Conservation (phyloP, 2,888 invertebrate species). For the Nebria salina region DNA sequence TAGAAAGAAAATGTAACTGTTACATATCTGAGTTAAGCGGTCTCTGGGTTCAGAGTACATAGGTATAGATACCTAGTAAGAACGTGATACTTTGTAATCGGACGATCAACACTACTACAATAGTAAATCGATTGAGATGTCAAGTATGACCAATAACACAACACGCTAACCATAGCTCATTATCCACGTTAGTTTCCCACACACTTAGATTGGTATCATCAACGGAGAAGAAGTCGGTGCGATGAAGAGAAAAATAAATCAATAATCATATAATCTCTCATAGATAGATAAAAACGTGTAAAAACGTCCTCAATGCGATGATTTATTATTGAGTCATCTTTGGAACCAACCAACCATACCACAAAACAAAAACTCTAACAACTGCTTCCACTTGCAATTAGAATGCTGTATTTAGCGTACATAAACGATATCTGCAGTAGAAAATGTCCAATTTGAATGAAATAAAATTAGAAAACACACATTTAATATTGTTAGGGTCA, state of each 20-base stretch:
- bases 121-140: slow-evolving; percentile 35
- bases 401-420: not conserved
- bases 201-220: slow-evolving; percentile 4
- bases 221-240: not conserved
- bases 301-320: not conserved
- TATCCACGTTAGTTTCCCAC: slow-evolving; percentile 18
- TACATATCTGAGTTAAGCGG: slow-evolving; percentile 7
- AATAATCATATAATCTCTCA: slow-evolving; percentile 12
- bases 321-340: slow-evolving; percentile 13
- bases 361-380: not conserved
- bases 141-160: slow-evolving; percentile 17
- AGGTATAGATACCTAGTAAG: not conserved
- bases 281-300: not conserved
- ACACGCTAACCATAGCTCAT: slow-evolving; percentile 14
- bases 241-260: slow-evolving; percentile 3
- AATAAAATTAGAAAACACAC: too few relatives aligned
- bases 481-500: too few relatives aligned
- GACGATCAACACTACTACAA: slow-evolving; percentile 17
- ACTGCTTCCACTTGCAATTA: not conserved
- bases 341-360: slow-evolving; percentile 4
- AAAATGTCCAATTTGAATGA: not conserved
- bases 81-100: slow-evolving; percentile 23
- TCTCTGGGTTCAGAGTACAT: not conserved
- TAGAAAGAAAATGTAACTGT: slow-evolving; percentile 13
- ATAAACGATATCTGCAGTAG: not conserved